Evolutionary conservation across 2,113 vertebrate species (phyloP).

Genomic region (Empidonax traillii): DNA sequence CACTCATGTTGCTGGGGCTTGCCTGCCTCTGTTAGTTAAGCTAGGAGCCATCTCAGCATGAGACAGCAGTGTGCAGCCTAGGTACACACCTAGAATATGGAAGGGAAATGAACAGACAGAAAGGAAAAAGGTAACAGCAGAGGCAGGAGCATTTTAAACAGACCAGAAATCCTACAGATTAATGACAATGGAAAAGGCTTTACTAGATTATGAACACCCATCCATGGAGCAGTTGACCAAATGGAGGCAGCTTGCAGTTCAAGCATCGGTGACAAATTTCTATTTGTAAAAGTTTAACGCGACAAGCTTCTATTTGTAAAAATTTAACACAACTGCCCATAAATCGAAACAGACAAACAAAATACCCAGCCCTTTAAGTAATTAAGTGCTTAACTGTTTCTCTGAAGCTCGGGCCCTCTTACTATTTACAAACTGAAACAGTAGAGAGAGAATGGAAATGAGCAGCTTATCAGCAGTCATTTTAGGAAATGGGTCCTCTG

Average conservation of each 20-base stretch:
- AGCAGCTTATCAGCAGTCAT: background rate
- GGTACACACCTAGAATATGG: background rate
- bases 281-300: background rate
- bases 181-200: background rate
- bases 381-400: conserved; percentile 1
- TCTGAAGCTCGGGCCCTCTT: background rate
- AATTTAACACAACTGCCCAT: background rate
- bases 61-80: background rate
- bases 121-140: background rate
- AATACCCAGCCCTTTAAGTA: background rate
- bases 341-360: background rate
- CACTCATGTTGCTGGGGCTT: background rate
- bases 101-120: background rate
- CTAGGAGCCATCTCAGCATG: background rate
- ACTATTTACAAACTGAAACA: background rate
- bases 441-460: background rate
- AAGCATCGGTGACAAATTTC: background rate
- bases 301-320: background rate
- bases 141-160: background rate
- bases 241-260: background rate
- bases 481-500: background rate
- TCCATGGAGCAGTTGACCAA: background rate
- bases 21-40: background rate
- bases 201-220: background rate
- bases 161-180: background rate